Base-by-base conservation (phyloP, 2,888 invertebrate species). In the Dione vanillae region DNA sequence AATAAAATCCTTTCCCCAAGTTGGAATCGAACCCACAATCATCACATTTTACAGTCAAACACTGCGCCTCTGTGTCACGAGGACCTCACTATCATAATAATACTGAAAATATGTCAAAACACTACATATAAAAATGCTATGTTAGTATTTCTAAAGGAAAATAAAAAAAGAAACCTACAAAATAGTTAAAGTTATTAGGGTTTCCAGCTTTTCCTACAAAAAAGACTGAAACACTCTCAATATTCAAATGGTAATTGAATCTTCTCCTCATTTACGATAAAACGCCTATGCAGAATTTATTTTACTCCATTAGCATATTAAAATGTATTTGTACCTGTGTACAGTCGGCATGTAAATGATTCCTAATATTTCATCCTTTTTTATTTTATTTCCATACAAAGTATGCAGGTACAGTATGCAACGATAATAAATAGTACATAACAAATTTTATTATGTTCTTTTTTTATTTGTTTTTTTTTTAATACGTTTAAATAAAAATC, bases 251-350 rank as follows among this genome's bases (percentile, higher is more conserved):
- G 77, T 87, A 91, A 91, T 91, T 89, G 85, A 90, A 91, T 90
- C 90, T 88, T 86, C 88, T 84, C 87, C 87, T 86, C 89, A 86
- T 89, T 87, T 84, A 82, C 86, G 85, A 87, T 87, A 87, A 89
- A 89, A 89, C 85, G 87, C 87, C 89, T 87, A 88, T 90, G 85
- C 84, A 83, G 85, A 90, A 90, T 91, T 89, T 90, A 91, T 90
- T 91, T 90, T 87, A 83, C 81, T 79, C 85, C 87, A 91, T 91
- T 91, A 91, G 90, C 91, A 91, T 91, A 91, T 91, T 91, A 91
- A 90, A 89, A 85, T 40, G 56, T 56, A 56, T 56, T 56, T 84
- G 82, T 84, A 87, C 87, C 82, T 82, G 74, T 67, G 85, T 87
- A 90, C 67, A 61, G 88, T 78, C 67, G 54, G 82, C 83, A 88